phyloP scores from a whole-genome alignment of 2,113 vertebrate genomes.

The Picathartes gymnocephalus region DNA sequence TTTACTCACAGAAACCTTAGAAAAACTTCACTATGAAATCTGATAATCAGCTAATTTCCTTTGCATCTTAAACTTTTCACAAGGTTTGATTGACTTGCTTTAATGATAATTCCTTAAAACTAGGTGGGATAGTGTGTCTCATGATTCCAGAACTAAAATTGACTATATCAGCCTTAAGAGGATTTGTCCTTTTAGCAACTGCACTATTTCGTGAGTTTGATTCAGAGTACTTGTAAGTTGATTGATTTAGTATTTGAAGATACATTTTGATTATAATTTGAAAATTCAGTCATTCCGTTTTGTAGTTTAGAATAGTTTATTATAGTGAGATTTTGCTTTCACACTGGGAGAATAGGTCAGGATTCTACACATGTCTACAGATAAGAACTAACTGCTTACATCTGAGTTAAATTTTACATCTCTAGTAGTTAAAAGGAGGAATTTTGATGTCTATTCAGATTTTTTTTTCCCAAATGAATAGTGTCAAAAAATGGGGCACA shows the following conservation, averaged over 20 bases:
- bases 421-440: neutral
- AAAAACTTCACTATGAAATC: neutral
- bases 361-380: neutral
- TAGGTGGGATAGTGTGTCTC: neutral
- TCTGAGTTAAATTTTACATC: neutral
- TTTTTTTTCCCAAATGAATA: neutral
- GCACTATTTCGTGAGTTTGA: neutral
- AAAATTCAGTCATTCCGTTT: neutral
- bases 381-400: neutral
- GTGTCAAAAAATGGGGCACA: neutral
- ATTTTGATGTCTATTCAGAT: neutral
- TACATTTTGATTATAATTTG: neutral
- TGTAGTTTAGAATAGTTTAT: neutral
- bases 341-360: accelerated
- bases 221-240: neutral
- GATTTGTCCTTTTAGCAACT: neutral
- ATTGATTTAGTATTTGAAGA: neutral
- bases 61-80: neutral
- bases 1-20: neutral
- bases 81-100: neutral
- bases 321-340: neutral
- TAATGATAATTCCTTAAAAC: neutral
- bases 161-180: accelerated
- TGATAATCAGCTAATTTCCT: neutral
- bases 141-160: neutral